These are phyloP conservation scores for Chloroclystis v-ata DNA, from an alignment of 2,888 invertebrate genomes.

Conservation along the genomic window DNA sequence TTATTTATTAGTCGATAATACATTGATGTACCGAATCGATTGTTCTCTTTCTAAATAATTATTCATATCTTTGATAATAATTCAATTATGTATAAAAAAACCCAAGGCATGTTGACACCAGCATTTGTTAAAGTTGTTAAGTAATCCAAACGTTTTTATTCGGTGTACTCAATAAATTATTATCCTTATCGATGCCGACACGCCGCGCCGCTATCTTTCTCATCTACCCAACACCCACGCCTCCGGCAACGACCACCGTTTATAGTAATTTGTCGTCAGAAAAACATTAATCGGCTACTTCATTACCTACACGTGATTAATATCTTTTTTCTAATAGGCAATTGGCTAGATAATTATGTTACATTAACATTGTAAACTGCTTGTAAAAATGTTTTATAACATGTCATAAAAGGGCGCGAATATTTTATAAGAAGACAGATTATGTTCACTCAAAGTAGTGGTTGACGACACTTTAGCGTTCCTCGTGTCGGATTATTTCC, in stretches of 20 bases:
- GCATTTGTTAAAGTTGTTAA: conserved; percentile 19
- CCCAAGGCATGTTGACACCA: background rate
- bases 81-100: background rate
- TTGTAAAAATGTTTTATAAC: conserved; percentile 38
- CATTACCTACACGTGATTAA: conserved; percentile 39
- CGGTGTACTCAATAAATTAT: conserved; percentile 47
- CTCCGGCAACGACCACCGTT: conserved; percentile 48
- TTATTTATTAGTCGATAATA: conserved; percentile 23
- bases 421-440: conserved; percentile 53
- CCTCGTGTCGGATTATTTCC: conserved; percentile 64
- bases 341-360: conserved; percentile 21
- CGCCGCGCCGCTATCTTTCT: conserved; percentile 45
- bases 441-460: conserved; percentile 61
- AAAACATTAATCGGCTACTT: conserved; percentile 44
- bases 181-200: conserved; percentile 52
- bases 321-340: conserved; percentile 33
- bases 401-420: conserved; percentile 32
- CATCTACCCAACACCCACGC: conserved; percentile 56
- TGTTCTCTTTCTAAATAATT: too few species aligned
- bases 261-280: conserved; percentile 55
- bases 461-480: conserved; percentile 58
- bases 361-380: conserved; percentile 24
- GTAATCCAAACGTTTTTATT: conserved; percentile 36
- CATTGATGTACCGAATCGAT: conserved; percentile 19
- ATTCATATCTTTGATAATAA: too few species aligned